phyloP scores from a whole-genome alignment of 37 sponge, comb jelly and placozoan species.

The Axinella damicornis region DNA sequence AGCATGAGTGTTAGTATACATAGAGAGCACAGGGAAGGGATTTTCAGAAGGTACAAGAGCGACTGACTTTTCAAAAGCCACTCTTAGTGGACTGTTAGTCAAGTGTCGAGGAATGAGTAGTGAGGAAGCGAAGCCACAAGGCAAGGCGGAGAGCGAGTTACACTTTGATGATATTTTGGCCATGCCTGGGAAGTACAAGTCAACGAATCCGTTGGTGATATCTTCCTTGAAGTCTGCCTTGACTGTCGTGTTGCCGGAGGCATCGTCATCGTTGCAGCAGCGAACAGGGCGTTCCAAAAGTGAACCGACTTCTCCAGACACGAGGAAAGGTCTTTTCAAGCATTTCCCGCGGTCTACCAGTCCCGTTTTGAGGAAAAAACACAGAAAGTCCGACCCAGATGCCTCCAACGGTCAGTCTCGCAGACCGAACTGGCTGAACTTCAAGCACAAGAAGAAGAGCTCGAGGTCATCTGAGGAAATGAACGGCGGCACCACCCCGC shows the following conservation, averaged over 20 bases:
- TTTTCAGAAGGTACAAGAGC: no score
- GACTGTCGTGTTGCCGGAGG: slow-evolving; percentile 28
- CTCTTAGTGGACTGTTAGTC: background rate
- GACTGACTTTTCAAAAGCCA: background rate
- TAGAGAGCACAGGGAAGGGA: no score
- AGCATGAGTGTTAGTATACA: no score
- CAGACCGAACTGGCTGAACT: slow-evolving; percentile 40
- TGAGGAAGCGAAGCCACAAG: background rate
- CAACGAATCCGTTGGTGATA: background rate
- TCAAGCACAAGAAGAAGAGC: slow-evolving; percentile 44
- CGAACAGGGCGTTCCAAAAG: background rate
- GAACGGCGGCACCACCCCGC: slow-evolving; percentile 27
- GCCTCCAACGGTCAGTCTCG: background rate
- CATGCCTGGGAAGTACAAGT: no score
- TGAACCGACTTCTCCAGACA: slow-evolving; percentile 18
- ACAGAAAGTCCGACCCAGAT: slow-evolving; percentile 38
- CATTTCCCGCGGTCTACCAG: slow-evolving; percentile 27
- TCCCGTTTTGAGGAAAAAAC: slow-evolving; percentile 5
- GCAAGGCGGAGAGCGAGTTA: background rate
- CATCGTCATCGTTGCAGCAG: background rate
- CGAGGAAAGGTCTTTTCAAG: slow-evolving; percentile 21
- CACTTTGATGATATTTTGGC: no score
- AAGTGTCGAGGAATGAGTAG: background rate
- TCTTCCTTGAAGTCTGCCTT: slow-evolving; percentile 1
- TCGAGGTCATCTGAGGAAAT: background rate